Percentiles rank a stretch among this genome's conserved stretches.
Evolutionary conservation across 2,113 vertebrate species (phyloP).

Genomic region (Odontophorus gujanensis): DNA sequence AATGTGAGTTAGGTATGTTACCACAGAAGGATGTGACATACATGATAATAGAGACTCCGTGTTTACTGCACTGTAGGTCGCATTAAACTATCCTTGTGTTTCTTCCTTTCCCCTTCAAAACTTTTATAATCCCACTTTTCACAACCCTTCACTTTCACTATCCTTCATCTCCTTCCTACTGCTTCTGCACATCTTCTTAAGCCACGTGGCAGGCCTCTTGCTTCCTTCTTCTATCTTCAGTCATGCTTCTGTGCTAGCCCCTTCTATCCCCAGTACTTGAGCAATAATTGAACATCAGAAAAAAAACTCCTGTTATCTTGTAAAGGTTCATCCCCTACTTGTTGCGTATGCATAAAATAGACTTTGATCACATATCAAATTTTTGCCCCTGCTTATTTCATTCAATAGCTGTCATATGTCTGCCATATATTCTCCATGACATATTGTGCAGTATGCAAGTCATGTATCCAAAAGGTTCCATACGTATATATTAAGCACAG

Average conservation of each 20-base stretch:
- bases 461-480: background rate
- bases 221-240: background rate
- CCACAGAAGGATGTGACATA: constrained; percentile 42
- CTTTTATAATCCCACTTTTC: background rate
- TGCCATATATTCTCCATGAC: background rate
- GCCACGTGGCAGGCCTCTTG: background rate
- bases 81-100: background rate
- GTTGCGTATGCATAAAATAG: background rate
- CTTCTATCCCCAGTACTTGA: background rate
- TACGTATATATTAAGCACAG: background rate
- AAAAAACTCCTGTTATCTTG: background rate
- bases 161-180: background rate
- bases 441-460: background rate
- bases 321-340: background rate
- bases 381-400: background rate
- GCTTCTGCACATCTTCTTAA: background rate
- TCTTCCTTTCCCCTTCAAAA: constrained; percentile 39
- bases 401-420: background rate
- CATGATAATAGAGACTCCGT: background rate
- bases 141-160: background rate
- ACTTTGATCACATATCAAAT: too few species aligned
- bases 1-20: constrained; percentile 30
- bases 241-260: background rate
- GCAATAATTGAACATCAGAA: background rate
- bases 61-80: constrained; percentile 28